Evolutionary conservation across 2,888 invertebrate species (phyloP), one percentile per base, ranked within the genome.

Genomic region (Gandaritis pyraliata): DNA sequence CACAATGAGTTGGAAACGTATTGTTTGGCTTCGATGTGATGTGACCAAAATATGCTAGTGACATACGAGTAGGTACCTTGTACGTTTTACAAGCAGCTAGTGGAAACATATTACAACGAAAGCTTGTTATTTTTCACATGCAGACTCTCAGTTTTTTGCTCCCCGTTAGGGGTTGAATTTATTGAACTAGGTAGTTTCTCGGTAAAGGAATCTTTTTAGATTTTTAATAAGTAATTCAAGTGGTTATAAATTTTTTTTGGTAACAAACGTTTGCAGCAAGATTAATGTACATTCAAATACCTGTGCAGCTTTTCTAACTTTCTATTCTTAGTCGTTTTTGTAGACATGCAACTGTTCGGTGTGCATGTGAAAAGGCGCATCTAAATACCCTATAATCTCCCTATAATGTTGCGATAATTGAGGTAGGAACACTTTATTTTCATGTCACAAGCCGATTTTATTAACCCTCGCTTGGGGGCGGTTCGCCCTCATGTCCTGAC

Each of bases 401-500:
- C 72, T 78, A 78, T 74, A 77, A 75, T 73, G 58, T 73, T 58
- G 63, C 53, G 63, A 70, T 77, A 77, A 80, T 81, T 73, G 70
- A 72, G 75, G 77, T 72, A 73, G 41, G 74, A 76, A 78, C 79
- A 74, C 74, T 81, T 78, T 77, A 77, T 73, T 74, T 78, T 68
- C 70, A 73, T 79, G 78, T 78, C 77, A 74, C 74, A 77, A 74
- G 77, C 77, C 76, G 76, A 78, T 82, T 83, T 85, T 87, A 83
- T 83, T 80, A 83, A 83, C 83, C 82, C 78, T 78, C 70, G 71
- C 73, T 69, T 52, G 62, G 46, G 46, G 54, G 54, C 51, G 54
- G 58, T 41, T 50, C 73, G 65, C 70, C 72, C 72, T 76, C 80
- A 82, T 80, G 81, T 80, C 78, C 76, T 74, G 78, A 80, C 87